A percentile compares a stretch with the other conserved stretches of the same genome.
phyloP scores from a whole-genome alignment of 2,888 invertebrate genomes.

The Platypus cylindrus region DNA sequence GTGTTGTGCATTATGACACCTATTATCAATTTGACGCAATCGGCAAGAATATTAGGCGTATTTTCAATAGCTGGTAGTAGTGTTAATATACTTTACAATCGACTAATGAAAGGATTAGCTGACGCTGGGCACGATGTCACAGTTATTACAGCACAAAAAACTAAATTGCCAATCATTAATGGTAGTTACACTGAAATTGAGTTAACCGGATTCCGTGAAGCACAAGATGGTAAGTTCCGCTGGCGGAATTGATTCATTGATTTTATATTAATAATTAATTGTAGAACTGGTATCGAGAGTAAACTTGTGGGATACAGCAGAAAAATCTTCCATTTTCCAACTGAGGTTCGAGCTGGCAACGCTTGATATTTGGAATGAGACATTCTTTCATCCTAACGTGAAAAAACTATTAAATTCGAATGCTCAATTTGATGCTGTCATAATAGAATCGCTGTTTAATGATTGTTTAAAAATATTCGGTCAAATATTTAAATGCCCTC shows the following conservation, averaged over 20 bases:
- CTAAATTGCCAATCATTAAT: conserved; percentile 2
- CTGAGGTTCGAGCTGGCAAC: too few relatives aligned
- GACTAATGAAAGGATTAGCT: conserved; percentile 8
- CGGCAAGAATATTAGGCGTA: conserved; percentile 8
- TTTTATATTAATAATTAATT: too few relatives aligned
- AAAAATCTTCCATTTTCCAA: too few relatives aligned
- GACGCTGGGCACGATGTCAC: conserved; percentile 11
- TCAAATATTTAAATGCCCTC: conserved; percentile 7
- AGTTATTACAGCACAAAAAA: conserved; percentile 3
- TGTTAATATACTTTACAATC: conserved; percentile 7
- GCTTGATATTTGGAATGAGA: conserved; percentile 2
- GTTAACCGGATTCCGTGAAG: conserved; percentile 8
- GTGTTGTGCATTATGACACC: too few relatives aligned
- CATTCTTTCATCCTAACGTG: conserved; percentile 8
- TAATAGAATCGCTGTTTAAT: conserved; percentile 2
- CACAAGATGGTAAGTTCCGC: conserved; percentile 6
- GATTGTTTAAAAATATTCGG: conserved; percentile 10
- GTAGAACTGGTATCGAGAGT: too few relatives aligned
- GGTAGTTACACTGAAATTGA: conserved; percentile 6
- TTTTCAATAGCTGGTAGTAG: conserved; percentile 8
- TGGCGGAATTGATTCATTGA: too few relatives aligned
- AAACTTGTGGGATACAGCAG: too few relatives aligned
- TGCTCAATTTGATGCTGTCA: conserved; percentile 6
- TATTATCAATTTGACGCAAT: too few relatives aligned
- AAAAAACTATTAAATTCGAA: conserved; percentile 5